Base-by-base conservation (phyloP, 2,797 vertebrate species). In the Acanthopagrus latus region DNA sequence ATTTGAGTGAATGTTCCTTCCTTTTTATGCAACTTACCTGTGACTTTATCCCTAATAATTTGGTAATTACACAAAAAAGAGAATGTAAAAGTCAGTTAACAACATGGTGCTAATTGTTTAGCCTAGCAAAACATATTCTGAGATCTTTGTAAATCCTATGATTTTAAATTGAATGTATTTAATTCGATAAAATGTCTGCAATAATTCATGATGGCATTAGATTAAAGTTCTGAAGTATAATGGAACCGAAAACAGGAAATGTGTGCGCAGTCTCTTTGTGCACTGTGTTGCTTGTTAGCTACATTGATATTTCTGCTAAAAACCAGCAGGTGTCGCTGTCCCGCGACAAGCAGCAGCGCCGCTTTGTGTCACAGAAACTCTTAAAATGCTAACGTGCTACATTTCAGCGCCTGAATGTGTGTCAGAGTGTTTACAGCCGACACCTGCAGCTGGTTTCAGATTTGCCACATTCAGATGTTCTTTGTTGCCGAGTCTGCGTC, bases 401-500 rank as follows among this genome's bases (percentile, higher is more conserved):
- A 62, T 86, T 84, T 63, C 0, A 48, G 29, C 43, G 14, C 10
- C 13, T 43, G 48, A 74, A 70, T 73, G 70, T 63, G 63, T 23
- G n/a, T 64, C 67, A 64, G 23, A 47, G 46, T 77, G 64, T 84
- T 83, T 76, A 71, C 85, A 50, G 59, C 38, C 13, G 17, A 64
- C 74, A 80, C 82, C 81, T 48, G 83, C 52, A 7, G 52, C 46
- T 44, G 70, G 41, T 67, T 71, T 89, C 65, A 71, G 77, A 56
- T 64, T 51, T 44, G 52, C 62, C 68, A 44, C 64, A 72, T 73
- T 86, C 64, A 63, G 11, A 71, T 9, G 65, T 43, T 63, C 82
- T 84, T 85, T 88, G 78, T 86, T 85, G 76, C 71, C 0, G 18
- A 59, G 52, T 48, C 64, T 71, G 76, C 2, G 11, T 59, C 64